Evolutionary conservation across 2,113 vertebrate genomes (phyloP).

Genomic region (Marcusenius ussheri): DNA sequence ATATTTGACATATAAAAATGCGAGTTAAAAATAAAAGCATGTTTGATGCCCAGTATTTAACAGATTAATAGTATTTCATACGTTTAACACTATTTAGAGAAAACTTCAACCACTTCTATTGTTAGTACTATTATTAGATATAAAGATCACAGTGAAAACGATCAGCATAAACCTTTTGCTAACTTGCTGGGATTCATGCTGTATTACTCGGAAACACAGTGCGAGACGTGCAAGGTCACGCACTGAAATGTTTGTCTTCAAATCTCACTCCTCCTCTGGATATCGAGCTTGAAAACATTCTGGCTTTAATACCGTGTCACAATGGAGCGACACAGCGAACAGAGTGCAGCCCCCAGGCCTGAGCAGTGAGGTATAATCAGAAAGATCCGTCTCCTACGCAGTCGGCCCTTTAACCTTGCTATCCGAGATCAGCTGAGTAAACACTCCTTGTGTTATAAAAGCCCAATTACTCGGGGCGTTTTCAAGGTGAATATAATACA

Average conservation of each 20-base stretch:
- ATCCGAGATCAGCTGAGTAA: neutral
- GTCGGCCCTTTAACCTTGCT: neutral
- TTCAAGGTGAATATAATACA: neutral
- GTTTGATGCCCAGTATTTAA: neutral
- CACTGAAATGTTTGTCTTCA: neutral
- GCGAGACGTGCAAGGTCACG: neutral
- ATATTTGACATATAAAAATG: neutral
- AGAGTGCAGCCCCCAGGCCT: neutral
- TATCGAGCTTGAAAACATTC: neutral
- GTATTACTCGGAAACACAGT: neutral
- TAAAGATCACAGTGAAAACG: neutral
- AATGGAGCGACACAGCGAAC: neutral
- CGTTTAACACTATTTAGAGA: neutral
- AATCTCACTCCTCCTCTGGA: neutral
- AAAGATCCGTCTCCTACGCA: neutral
- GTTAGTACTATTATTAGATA: neutral
- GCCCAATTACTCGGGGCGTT: neutral
- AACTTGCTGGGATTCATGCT: neutral
- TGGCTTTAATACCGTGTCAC: neutral
- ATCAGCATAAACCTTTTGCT: neutral
- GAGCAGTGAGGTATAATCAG: neutral
- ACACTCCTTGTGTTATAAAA: neutral
- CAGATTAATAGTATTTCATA: neutral
- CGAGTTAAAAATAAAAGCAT: neutral
- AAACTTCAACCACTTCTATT: neutral